Evolutionary conservation across 1,140 invertebrate genomes (phyloP).

Genomic region (Nylanderia fulva): DNA sequence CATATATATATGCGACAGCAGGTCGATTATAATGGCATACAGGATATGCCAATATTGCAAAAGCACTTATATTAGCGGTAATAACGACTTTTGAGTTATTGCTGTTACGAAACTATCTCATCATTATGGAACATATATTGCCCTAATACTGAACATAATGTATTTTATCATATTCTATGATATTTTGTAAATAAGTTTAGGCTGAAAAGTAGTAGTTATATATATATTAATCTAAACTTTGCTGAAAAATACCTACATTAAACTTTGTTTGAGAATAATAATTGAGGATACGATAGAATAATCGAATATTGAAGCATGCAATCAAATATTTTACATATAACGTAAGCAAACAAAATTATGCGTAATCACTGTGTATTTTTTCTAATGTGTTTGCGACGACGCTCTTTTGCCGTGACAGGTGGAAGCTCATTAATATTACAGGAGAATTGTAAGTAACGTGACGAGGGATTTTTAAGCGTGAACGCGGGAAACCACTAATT

Average conservation of each 20-base stretch:
- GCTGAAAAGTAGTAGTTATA: neutral
- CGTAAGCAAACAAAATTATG: neutral
- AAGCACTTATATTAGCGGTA: neutral
- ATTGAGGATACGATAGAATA: neutral
- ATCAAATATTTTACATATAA: neutral
- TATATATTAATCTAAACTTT: neutral
- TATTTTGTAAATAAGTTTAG: neutral
- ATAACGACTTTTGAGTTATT: slow-evolving; percentile 33
- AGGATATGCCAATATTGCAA: slow-evolving; percentile 33
- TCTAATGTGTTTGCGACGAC: slow-evolving; percentile 4
- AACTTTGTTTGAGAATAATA: neutral
- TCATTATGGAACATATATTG: slow-evolving; percentile 20
- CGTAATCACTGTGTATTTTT: neutral
- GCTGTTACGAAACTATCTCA: neutral
- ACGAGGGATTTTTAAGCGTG: slow-evolving; percentile 30
- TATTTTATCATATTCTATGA: neutral
- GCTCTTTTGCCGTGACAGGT: neutral
- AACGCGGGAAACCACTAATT: slow-evolving; percentile 14
- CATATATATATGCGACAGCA: slow-evolving; percentile 19
- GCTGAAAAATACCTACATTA: too few species aligned
- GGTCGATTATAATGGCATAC: slow-evolving; percentile 36
- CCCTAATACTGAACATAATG: neutral
- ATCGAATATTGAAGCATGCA: neutral
- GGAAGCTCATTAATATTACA: slow-evolving; percentile 41
- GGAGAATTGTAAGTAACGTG: slow-evolving; percentile 44